Evolutionary conservation across 2,113 vertebrate species (phyloP), one percentile per base, ranked within the genome.

Genomic region (Limnothrissa miodon): DNA sequence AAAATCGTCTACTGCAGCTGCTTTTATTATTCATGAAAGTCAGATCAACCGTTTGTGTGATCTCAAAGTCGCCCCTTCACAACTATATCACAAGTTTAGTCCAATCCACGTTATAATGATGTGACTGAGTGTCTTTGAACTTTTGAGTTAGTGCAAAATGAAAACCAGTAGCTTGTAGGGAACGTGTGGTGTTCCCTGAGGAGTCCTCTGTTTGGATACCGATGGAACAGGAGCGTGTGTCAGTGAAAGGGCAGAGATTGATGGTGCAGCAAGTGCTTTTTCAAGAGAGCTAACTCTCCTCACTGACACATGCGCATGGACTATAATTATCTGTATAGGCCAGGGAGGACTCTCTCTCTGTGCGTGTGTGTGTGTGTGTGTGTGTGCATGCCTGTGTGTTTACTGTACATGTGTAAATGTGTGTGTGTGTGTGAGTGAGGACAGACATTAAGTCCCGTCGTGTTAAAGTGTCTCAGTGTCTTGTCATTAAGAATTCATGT

Each of bases 271-370:
- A 17, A 29, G 39, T 29, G 80, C 39, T 82, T 82, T 79, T 45
- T 9, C 7, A 29, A 25, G 39, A 2, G 13, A 74, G n/a, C 5
- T n/a, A 62, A 74, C 48, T 21, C 53, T 80, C 70, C 48, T n/a
- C 51, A 78, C 66, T 78, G 83, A 85, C 56, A n/a, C 80, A 21
- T 59, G 78, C 80, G 59, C 80, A 62, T 85, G 39, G 53, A 85
- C n/a, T n/a, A n/a, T n/a, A n/a, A 85, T 85, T 85, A 82, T 62
- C 84, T 19, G 13, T 6, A 66, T 6, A 15, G 8, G 23, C 36
- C 21, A 25, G 29, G 25, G 39, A 74, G 25, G 36, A 36, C n/a
- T 62, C n/a, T 9, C 8, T 62, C 1, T 29, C 9, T 62, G 59
- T 25, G n/a, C 9, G 23, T 13, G 59, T 29, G 59, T 62, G n/a